A percentile compares a stretch with the other conserved stretches of the same genome.
Evolutionary conservation across 2,797 vertebrate genomes (phyloP).

Genomic region (Acrossocheilus fasciatus): DNA sequence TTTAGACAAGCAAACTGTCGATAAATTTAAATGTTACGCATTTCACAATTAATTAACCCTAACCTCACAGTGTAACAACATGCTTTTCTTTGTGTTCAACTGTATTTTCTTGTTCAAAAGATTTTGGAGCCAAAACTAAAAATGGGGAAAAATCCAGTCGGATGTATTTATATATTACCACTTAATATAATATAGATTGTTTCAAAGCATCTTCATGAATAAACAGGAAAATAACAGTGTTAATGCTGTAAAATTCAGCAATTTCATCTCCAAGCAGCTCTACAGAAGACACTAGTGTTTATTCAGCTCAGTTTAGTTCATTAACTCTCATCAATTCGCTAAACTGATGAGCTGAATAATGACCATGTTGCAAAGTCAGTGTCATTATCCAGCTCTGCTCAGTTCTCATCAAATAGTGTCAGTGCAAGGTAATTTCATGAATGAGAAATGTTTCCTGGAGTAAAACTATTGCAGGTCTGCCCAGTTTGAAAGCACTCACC

Average conservation of each 20-base stretch:
- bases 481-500: slow-evolving; percentile 74
- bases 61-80: neutral
- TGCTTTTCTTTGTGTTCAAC: neutral
- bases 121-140: neutral
- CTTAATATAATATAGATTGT: neutral
- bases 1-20: neutral
- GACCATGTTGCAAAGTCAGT: neutral
- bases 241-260: neutral
- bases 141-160: neutral
- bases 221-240: neutral
- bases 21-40: neutral
- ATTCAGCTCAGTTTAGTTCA: no score
- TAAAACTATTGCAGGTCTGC: neutral
- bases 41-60: neutral
- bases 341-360: neutral
- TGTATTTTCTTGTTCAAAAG: neutral
- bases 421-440: neutral
- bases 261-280: neutral
- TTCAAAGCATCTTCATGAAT: neutral
- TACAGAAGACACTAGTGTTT: neutral
- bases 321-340: no score
- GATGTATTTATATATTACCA: neutral
- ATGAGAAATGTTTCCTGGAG: neutral
- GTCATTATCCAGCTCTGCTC: neutral
- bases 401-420: neutral